These are phyloP conservation scores for Solen grandis DNA, from an alignment of 1,140 invertebrate species.

Conservation along the genomic window DNA sequence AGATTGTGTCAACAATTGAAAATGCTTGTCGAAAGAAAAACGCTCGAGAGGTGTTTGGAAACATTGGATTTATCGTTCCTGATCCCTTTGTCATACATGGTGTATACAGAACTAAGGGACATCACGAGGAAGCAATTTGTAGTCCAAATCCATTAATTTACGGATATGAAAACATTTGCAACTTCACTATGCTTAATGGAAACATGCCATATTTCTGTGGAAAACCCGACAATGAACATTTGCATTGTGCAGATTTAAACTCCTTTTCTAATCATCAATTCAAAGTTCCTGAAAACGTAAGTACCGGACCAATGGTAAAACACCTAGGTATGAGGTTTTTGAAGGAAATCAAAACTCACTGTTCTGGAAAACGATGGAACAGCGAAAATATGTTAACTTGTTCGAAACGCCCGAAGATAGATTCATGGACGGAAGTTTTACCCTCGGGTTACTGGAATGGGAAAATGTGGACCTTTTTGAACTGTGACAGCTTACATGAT, in stretches of 20 bases:
- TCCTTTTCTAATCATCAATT: slow-evolving; percentile 4
- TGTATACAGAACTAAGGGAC: background rate
- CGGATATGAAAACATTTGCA: slow-evolving; percentile 19
- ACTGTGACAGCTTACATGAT: slow-evolving; percentile 11
- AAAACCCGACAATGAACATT: slow-evolving; percentile 4
- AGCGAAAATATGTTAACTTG: background rate
- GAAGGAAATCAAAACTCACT: background rate
- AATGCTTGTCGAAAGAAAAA: slow-evolving; percentile 37
- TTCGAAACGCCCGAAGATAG: background rate
- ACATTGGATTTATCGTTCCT: slow-evolving; percentile 7
- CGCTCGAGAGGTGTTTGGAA: slow-evolving; percentile 15
- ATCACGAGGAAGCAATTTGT: slow-evolving; percentile 16
- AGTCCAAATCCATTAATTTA: slow-evolving; percentile 2
- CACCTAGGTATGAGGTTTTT: slow-evolving; percentile 11
- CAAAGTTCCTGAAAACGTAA: background rate
- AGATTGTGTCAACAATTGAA: slow-evolving; percentile 14
- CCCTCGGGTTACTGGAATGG: slow-evolving; percentile 27
- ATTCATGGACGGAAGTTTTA: background rate
- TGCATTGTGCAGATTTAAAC: slow-evolving; percentile 10
- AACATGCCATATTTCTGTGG: slow-evolving; percentile 45
- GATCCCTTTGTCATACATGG: slow-evolving; percentile 19
- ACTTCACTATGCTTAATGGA: slow-evolving; percentile 30
- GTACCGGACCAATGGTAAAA: slow-evolving; percentile 11
- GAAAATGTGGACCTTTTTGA: slow-evolving; percentile 11
- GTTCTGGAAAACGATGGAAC: background rate